Evolutionary conservation across 2,113 vertebrate species (phyloP).

Genomic region (Pavo muticus): DNA sequence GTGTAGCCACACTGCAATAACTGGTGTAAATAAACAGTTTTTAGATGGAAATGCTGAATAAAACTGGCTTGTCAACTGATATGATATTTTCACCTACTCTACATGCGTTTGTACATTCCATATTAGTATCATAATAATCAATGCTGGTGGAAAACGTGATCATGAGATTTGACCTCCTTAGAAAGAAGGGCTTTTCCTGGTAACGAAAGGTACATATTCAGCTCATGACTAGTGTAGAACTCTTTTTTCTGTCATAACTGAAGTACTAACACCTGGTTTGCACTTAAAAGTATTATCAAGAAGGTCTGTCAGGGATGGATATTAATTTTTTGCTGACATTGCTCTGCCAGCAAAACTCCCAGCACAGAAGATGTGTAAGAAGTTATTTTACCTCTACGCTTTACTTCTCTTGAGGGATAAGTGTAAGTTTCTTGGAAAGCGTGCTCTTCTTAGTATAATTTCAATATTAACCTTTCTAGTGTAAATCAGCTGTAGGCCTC

Average conservation of each 20-base stretch:
- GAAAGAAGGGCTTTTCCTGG: conserved; percentile 15
- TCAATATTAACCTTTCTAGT: conserved; percentile 31
- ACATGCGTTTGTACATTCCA: background rate
- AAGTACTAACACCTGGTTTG: conserved; percentile 39
- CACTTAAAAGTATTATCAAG: conserved; percentile 52
- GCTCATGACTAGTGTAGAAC: background rate
- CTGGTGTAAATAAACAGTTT: background rate
- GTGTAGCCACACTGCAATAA: too few relatives aligned
- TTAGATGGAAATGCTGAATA: background rate
- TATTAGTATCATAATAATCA: background rate
- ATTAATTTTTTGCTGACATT: conserved; percentile 47
- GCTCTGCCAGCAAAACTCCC: conserved; percentile 1
- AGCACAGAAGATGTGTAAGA: conserved; percentile 5
- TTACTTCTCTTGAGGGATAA: conserved; percentile 5
- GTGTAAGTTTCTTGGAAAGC: background rate
- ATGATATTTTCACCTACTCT: background rate
- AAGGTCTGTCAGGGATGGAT: conserved; percentile 21
- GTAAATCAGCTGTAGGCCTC: background rate
- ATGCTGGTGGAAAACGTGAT: conserved; percentile 1
- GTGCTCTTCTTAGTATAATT: conserved; percentile 23
- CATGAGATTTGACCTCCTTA: conserved; percentile 20
- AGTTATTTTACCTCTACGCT: conserved; percentile 25
- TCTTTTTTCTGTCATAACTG: background rate
- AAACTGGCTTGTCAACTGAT: background rate
- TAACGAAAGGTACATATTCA: background rate